Percentiles rank a stretch among this genome's conserved stretches.
Evolutionary conservation across 2,797 vertebrate species (phyloP).

Genomic region (Neosilurus hyrtlii): DNA sequence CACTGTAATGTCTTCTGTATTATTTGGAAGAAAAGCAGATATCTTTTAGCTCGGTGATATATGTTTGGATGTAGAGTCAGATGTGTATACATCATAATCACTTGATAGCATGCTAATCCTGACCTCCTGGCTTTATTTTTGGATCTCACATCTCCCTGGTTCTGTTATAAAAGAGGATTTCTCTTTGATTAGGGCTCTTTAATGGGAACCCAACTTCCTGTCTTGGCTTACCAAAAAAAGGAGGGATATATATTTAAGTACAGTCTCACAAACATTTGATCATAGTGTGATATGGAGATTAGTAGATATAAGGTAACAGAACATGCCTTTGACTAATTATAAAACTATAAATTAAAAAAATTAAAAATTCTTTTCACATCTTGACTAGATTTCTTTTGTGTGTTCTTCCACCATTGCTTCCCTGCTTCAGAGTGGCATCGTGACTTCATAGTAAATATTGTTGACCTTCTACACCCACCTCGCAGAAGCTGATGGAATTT

Average conservation of each 20-base stretch:
- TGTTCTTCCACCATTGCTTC: slow-evolving; percentile 43
- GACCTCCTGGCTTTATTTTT: slow-evolving; percentile 47
- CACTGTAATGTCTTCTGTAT: slow-evolving; percentile 1
- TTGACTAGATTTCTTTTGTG: slow-evolving; percentile 1
- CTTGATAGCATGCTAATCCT: slow-evolving; percentile 40
- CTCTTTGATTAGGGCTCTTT: slow-evolving; percentile 69
- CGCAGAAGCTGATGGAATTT: slow-evolving; percentile 60
- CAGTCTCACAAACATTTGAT: slow-evolving; percentile 61
- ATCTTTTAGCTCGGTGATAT: slow-evolving; percentile 1
- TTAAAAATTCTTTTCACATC: slow-evolving; percentile 37
- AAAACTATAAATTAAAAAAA: too few relatives aligned
- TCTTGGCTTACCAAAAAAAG: slow-evolving; percentile 68
- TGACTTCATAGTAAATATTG: slow-evolving; percentile 39
- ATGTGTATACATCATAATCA: background rate
- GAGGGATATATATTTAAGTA: slow-evolving; percentile 66
- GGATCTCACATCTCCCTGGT: slow-evolving; percentile 42
- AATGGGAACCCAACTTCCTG: slow-evolving; percentile 72
- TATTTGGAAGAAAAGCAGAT: slow-evolving; percentile 6
- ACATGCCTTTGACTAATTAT: slow-evolving; percentile 28
- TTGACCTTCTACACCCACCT: slow-evolving; percentile 57
- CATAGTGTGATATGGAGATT: slow-evolving; percentile 65
- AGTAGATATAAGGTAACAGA: slow-evolving; percentile 60
- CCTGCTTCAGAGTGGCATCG: slow-evolving; percentile 16
- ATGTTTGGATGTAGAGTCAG: slow-evolving; percentile 27
- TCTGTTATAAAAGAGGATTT: slow-evolving; percentile 60